Evolutionary conservation across 2,888 invertebrate genomes (phyloP), one percentile per base, ranked within the genome.

Genomic region (Falcaria lacertinaria): DNA sequence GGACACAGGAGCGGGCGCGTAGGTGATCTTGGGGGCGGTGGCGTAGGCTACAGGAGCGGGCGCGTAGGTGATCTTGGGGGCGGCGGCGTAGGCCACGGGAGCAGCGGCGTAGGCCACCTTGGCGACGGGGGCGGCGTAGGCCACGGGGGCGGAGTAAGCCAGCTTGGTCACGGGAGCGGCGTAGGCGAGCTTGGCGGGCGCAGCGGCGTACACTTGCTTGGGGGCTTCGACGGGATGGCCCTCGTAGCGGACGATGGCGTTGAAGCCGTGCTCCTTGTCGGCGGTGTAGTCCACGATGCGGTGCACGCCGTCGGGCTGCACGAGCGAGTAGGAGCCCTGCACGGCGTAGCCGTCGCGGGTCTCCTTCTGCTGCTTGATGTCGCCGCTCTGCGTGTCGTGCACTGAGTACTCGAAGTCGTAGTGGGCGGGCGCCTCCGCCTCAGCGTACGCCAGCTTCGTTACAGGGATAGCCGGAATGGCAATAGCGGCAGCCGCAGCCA

Each of bases 281-380:
- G 87, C 65, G 59, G 82, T 78, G 75, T 89, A 89, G 45, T 87
- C 85, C 4, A 89, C 89, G 48, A 88, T 78, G 50, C 89, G 81
- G 57, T 69, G 75, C 33, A 80, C 75, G 0, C 89, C 89, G 39
- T 89, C 89, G 47, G 88, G 87, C 47, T 89, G 89, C 33, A 89
- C 69, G n/a, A 89, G 76, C 3, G 89, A 86, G 76, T 89, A 89
- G 19, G 78, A 83, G 47, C 89, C 89, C 38, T 84, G 84, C 35
- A 89, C 84, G 46, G 61, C 68, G 59, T 89, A 84, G 2, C 88
- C 88, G 49, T 66, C 58, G 52, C 89, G 88, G 39, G 72, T 59
- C 53, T 89, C 89, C 55, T 84, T 75, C 69, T 89, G 89, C 54
- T 86, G 73, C 64, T 89, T 89, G 52, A 86, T 65, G 64, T 89